Percentiles rank a stretch among this genome's conserved stretches.
Evolutionary conservation across 1,140 invertebrate genomes (phyloP).

Genomic region (Macrocentrus cingulum): DNA sequence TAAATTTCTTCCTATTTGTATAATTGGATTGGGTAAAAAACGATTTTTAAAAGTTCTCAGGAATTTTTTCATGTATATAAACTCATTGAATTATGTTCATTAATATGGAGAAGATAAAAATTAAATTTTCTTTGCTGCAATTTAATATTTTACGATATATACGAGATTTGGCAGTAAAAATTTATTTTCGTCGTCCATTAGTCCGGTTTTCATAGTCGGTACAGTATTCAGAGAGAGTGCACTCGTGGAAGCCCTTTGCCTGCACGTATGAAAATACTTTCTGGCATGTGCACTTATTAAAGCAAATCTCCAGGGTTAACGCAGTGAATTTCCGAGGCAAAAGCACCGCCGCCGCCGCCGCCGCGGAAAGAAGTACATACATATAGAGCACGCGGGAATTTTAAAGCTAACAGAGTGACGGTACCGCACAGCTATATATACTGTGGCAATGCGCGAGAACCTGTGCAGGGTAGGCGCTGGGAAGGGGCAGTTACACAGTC

Average conservation of each 20-base stretch:
- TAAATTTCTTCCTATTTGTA: too few species aligned
- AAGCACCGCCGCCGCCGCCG: not conserved
- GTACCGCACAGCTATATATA: too few species aligned
- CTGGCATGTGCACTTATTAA: not conserved
- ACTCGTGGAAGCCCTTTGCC: not conserved
- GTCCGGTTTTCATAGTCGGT: not conserved
- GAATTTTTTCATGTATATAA: too few species aligned
- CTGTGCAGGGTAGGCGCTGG: too few species aligned
- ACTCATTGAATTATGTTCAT: too few species aligned
- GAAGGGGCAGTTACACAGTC: constrained; percentile 21
- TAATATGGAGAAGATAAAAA: too few species aligned
- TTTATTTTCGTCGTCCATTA: not conserved
- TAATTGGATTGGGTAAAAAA: too few species aligned
- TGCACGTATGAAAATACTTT: constrained; percentile 2
- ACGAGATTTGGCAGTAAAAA: too few species aligned
- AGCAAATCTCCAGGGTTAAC: constrained; percentile 6
- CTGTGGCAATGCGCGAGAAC: too few species aligned
- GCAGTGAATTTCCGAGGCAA: not conserved
- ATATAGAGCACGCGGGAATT: constrained; percentile 12
- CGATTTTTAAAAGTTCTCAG: too few species aligned
- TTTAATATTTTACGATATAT: too few species aligned
- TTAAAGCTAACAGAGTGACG: constrained; percentile 9
- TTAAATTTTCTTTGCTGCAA: too few species aligned
- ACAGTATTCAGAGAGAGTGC: not conserved
- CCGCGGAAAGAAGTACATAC: not conserved